Evolutionary conservation across 2,113 vertebrate species (phyloP), one percentile per base, ranked within the genome.

Genomic region (Bettongia penicillata): DNA sequence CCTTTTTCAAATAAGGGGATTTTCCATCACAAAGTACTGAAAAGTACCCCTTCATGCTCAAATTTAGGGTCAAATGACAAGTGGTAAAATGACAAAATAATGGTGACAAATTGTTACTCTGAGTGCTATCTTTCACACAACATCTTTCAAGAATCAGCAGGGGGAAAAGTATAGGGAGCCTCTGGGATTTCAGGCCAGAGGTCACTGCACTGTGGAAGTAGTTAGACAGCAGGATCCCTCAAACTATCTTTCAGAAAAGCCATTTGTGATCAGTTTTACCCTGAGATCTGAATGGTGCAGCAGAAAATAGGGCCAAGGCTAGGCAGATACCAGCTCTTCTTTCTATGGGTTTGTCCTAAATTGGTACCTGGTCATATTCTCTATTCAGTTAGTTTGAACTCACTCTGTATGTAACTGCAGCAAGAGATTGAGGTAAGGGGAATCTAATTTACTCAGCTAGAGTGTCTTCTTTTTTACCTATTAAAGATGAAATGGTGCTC

Each of bases 401-500:
- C 0, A 4, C 51, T 0, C 94, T 52, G 24, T 91, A 94, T 92
- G 53, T 93, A 9, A 37, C 47, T 92, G 9, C 52, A 91, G 22
- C 14, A 1, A 91, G 68, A 47, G 8, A 49, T n/a, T 93, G 50
- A 52, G 91, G 50, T 8, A 43, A 2, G 28, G 68, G 37, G 31
- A 84, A 84, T 77, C 1, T 93, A 61, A 89, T 24, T 91, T n/a
- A 94, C 28, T 91, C 3, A 51, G 8, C 23, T 43, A 90, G 4
- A 94, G 53, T 90, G 11, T 12, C 24, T 48, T 61, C 14, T 6
- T 91, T 96, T 93, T 93, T 84, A 92, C 8, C 47, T 95, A 31
- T 92, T 92, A 93, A 96, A 96, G 48, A 51, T 53, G 91, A 94
- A 93, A 24, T 68, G 37, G 77, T 31, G 90, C 91, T 92, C n/a